These are phyloP conservation scores for Scylla paramamosain DNA, from an alignment of 1,140 invertebrate species.

Conservation along the genomic window DNA sequence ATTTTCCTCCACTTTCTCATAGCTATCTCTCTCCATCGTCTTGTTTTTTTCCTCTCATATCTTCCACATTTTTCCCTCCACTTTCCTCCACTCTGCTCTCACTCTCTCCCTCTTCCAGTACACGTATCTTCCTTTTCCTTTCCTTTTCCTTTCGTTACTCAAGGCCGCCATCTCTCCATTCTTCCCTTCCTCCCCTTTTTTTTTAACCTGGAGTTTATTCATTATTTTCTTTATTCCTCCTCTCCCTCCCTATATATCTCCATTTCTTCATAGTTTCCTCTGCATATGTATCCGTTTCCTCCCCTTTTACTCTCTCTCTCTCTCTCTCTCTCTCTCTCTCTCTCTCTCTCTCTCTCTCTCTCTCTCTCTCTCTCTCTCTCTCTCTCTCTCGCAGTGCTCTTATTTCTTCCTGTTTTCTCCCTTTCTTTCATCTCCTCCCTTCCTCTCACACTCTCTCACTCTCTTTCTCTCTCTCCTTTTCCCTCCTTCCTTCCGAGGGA, in stretches of 20 bases:
- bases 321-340: not conserved
- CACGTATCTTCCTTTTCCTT: not conserved
- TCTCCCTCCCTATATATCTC: not conserved
- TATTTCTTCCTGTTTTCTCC: not conserved
- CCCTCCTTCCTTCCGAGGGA: not conserved
- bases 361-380: not conserved
- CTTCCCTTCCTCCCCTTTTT: not conserved
- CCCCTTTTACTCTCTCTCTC: not conserved
- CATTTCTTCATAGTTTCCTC: slow-evolving; percentile 12
- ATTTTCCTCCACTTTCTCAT: not conserved
- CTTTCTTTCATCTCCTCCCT: not conserved
- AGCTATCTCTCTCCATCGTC: not conserved
- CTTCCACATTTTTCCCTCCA: not conserved
- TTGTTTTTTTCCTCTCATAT: too few species aligned
- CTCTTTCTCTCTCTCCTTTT: not conserved
- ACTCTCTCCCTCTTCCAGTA: not conserved
- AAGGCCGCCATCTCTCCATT: slow-evolving; percentile 9
- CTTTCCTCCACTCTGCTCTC: not conserved
- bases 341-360: not conserved
- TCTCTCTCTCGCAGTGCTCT: not conserved
- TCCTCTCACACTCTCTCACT: too few species aligned
- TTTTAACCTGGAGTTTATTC: not conserved
- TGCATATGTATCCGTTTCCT: not conserved
- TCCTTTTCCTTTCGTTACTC: not conserved
- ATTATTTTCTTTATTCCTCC: slow-evolving; percentile 4